Evolutionary conservation across 2,797 vertebrate genomes (phyloP), one percentile per base, ranked within the genome.

Genomic region (Echiichthys vipera): DNA sequence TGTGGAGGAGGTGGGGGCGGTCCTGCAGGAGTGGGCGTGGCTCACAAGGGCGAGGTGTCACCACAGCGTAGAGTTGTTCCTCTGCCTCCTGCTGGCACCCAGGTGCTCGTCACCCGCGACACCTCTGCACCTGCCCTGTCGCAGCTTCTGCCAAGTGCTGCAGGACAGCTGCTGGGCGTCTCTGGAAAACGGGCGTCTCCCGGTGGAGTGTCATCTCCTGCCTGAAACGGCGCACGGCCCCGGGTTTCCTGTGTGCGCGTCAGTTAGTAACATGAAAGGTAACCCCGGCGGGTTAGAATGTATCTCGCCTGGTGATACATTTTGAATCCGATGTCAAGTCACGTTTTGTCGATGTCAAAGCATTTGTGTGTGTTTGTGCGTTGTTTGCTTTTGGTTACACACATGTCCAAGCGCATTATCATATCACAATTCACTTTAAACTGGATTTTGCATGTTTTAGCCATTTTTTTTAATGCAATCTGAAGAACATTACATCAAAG

Each of bases 221-320:
- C 96, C 96, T 0, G 77, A 93, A 29, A 84, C 62, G 2, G 69
- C 32, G 46, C 87, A 83, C 77, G 83, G 73, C 46, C 90, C 93
- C 5, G 88, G 95, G n/a, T 85, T 57, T 18, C 76, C 90, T 24
- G 89, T 92, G 74, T 92, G 93, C 84, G 62, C 84, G 88, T 96
- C 96, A 71, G 92, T 96, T 95, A 96, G 95, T 94, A 94, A 93
- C 82, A 91, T 89, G 50, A 93, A 95, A 98, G 97, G 97, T 97
- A 96, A 96, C 88, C 58, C 56, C 50, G 11, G 68, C 53, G 84
- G 88, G 87, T 91, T 89, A 69, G 82, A 80, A 89, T 90, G 91
- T 87, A 89, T 90, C 87, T 53, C 4, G 56, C 29, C 6, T 49
- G 54, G 1, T 0, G 84, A 92, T 92, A 90, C 91, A 91, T 92